Base-by-base conservation (phyloP, 1,140 invertebrate species). In the Odontomachus brunneus region DNA sequence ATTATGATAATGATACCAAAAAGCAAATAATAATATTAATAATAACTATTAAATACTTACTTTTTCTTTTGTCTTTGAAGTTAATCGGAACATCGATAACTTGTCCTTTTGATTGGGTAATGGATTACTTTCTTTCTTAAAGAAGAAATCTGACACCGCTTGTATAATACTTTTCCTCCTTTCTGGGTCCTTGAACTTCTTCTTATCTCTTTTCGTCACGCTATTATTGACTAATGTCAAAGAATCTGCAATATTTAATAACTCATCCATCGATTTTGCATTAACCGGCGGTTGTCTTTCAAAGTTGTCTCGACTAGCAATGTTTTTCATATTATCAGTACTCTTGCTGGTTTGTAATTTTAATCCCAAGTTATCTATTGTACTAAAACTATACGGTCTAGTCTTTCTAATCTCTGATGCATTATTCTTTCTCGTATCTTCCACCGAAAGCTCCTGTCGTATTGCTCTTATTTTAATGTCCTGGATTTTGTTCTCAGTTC, bases 151-250 rank as follows among this genome's bases (percentile, higher is more conserved):
- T 2, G 97, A 97, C 59, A 98, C 96, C 62, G 97, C 96, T 94
- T 97, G 97, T 84, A 98, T 98, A 55, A 98, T 96, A 91, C 97
- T 97, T 90, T 97, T 97, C 59, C 97, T 94, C 78, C 97, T 94
- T 83, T 97, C 97, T 0, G 95, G 95, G 91, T 97, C 96, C 90
- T 95, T 95, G 65, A 91, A 87, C 69, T 95, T 95, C 82, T 94
- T 94, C 1, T 93, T 92, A 12, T 92, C 87, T 53, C 92, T 92
- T 7, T 88, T 74, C 0, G 90, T 84, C 3, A 62, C 11, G 7
- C 19, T n/a, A 17, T 59, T 33, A n/a, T 33, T 84, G 53, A 71
- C 59, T 2, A 76, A 81, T 60, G 69, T 83, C 0, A 69, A 53
- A 0, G 84, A 38, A 62, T 85, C 84, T 17, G 83, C 73, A 12